Conservation (phyloP, 2,113 vertebrate genomes). For the Lipophrys pholis region DNA sequence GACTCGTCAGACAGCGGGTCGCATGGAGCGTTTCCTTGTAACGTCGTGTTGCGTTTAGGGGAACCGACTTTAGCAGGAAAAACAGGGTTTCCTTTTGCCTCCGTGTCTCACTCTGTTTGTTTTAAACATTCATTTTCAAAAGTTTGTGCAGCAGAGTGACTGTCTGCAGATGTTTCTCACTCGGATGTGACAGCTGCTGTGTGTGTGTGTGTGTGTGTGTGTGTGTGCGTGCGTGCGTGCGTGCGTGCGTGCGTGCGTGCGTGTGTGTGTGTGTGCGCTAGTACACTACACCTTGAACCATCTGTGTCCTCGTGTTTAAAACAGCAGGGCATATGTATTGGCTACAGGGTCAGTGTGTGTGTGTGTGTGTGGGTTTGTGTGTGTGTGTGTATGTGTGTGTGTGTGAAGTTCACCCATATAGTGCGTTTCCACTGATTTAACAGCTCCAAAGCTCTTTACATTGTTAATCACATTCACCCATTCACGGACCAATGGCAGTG, state of each 20-base stretch:
- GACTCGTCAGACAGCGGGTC: too few relatives aligned
- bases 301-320: conserved; percentile 42
- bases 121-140: conserved; percentile 36
- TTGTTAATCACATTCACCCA: too few relatives aligned
- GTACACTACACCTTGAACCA: conserved; percentile 46
- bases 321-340: conserved; percentile 27
- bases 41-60: conserved; percentile 2
- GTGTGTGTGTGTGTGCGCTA: conserved; percentile 26
- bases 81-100: background rate
- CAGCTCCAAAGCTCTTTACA: too few relatives aligned
- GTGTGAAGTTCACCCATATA: too few relatives aligned
- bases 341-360: conserved; percentile 21
- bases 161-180: background rate
- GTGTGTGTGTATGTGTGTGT: conserved; percentile 23
- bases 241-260: conserved; percentile 15
- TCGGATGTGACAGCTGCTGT: conserved; percentile 19
- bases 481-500: too few relatives aligned
- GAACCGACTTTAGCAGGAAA: conserved; percentile 2
- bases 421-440: background rate
- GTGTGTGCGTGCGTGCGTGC: conserved; percentile 10
- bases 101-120: background rate
- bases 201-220: conserved; percentile 7
- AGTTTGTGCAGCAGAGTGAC: background rate
- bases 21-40: background rate
- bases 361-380: conserved; percentile 35